A percentile compares a stretch with the other conserved stretches of the same genome.
These are phyloP conservation scores for Netelia fuscicornis DNA, from an alignment of 2,888 invertebrate genomes.

Conservation along the genomic window DNA sequence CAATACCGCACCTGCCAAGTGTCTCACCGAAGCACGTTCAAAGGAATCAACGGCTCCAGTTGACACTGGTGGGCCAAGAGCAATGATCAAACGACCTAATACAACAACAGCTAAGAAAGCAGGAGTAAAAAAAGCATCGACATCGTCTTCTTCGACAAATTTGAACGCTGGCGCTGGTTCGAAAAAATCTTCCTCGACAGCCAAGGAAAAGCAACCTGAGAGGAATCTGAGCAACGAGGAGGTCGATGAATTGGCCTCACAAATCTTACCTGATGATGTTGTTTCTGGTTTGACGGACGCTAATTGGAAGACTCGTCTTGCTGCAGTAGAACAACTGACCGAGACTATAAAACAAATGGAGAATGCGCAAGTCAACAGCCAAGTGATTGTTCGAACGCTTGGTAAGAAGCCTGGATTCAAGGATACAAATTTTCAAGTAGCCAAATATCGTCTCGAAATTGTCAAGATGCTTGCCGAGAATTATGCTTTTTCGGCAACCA, in stretches of 20 bases:
- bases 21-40: conserved; percentile 71
- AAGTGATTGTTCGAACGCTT: conserved; percentile 90
- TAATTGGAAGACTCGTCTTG: conserved; percentile 94
- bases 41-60: conserved; percentile 33
- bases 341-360: conserved; percentile 88
- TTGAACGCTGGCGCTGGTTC: conserved; percentile 77
- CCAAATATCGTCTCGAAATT: conserved; percentile 93
- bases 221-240: conserved; percentile 91
- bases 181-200: conserved; percentile 81
- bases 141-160: conserved; percentile 75
- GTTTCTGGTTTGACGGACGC: conserved; percentile 89
- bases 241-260: conserved; percentile 90
- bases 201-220: conserved; percentile 84
- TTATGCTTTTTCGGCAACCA: conserved; percentile 89
- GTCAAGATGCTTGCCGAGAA: conserved; percentile 92
- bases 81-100: conserved; percentile 76
- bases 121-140: conserved; percentile 79
- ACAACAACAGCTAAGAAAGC: conserved; percentile 79
- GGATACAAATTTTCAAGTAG: conserved; percentile 96
- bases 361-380: conserved; percentile 89
- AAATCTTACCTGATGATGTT: conserved; percentile 88
- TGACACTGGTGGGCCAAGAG: conserved; percentile 57
- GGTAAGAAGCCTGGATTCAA: conserved; percentile 94
- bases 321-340: conserved; percentile 90
- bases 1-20: conserved; percentile 86